These are phyloP conservation scores for Latheticus oryzae DNA, from an alignment of 2,888 invertebrate species.

Conservation along the genomic window DNA sequence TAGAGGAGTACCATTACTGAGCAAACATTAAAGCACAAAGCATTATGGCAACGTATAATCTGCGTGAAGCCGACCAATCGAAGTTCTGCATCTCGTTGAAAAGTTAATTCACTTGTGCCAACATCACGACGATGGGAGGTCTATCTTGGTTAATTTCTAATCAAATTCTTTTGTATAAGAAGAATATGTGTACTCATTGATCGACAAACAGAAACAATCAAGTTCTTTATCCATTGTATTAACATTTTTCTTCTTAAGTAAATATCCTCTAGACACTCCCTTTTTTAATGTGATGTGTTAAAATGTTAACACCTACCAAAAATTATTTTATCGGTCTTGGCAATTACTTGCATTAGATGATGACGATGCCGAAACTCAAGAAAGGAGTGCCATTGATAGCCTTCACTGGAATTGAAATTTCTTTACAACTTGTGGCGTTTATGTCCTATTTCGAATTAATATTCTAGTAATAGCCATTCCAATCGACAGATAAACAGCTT, in stretches of 20 bases:
- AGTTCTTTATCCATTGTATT: constrained; percentile 14
- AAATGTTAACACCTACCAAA: too few relatives aligned
- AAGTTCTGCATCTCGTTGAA: constrained; percentile 24
- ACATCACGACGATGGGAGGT: constrained; percentile 19
- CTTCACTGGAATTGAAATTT: too few relatives aligned
- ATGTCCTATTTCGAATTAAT: too few relatives aligned
- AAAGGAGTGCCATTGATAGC: too few relatives aligned
- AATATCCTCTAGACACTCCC: constrained; percentile 14
- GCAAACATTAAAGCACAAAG: constrained; percentile 26
- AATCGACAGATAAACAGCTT: too few relatives aligned
- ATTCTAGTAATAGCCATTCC: too few relatives aligned
- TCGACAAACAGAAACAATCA: constrained; percentile 19
- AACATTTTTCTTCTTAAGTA: constrained; percentile 6
- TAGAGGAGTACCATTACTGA: constrained; percentile 4
- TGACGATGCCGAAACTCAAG: too few relatives aligned
- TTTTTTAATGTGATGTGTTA: too few relatives aligned
- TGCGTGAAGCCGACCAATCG: constrained; percentile 18
- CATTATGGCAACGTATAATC: constrained; percentile 19
- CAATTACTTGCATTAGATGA: too few relatives aligned
- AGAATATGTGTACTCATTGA: constrained; percentile 7
- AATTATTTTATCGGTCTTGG: too few relatives aligned
- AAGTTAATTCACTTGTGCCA: constrained; percentile 22
- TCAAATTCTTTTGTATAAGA: constrained; percentile 18
- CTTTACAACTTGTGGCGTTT: too few relatives aligned
- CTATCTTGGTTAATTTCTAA: constrained; percentile 18